Evolutionary conservation across 2,113 vertebrate species (phyloP), one percentile per base, ranked within the genome.

Genomic region (Rhea pennata): DNA sequence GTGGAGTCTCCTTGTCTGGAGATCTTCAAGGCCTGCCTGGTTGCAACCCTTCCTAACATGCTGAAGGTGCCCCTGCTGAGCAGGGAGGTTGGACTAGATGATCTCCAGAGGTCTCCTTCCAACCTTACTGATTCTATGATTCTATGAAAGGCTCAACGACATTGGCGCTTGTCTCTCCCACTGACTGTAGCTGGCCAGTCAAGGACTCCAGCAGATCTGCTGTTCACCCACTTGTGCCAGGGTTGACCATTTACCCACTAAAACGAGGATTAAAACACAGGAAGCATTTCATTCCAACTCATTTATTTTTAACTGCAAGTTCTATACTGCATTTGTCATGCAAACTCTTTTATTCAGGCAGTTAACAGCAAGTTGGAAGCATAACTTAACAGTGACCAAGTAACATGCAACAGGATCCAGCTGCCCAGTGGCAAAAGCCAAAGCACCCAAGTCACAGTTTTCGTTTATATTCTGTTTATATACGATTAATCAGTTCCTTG

Each of bases 121-220:
- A 36, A 36, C 36, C 36, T 36, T 36, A 36, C 36, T 36, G 36
- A 36, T 36, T 36, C 36, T 36, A 36, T 36, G 36, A 36, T 36
- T 36, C 36, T 36, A 36, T 36, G 36, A 36, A 36, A 36, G 36
- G 36, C 36, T 36, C 36, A 54, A 44, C 20, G 39, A 77, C 64
- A 61, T 53, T 33, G 42, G 31, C 83, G 16, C 20, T 17, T 10
- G 8, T 5, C 13, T 27, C 6, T 79, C n/a, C 42, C 58, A 56
- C 51, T 15, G 36, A 40, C 13, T 48, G 44, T 21, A 84, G 16
- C 20, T 58, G 51, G 31, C 15, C 11, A 5, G 66, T 2, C 67
- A 65, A 66, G 44, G 74, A 72, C 54, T 24, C 17, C 1, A 1
- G 69, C 22, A 76, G 15, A 14, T 0, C 0, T 6, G 4, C 62